phyloP scores from a whole-genome alignment of 2,113 vertebrate genomes.

The Aix galericulata region DNA sequence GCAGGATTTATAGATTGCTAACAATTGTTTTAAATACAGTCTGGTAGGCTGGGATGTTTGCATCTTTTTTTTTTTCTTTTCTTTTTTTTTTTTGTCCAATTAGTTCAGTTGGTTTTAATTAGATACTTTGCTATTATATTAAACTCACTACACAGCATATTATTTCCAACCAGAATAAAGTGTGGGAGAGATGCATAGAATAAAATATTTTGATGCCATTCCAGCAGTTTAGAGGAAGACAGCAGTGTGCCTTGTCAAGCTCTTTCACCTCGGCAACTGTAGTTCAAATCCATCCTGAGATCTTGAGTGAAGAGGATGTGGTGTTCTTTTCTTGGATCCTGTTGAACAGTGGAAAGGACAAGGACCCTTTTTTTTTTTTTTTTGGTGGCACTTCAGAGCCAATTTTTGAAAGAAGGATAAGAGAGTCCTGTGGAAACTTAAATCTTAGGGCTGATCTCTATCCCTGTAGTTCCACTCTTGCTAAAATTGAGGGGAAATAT shows the following conservation, averaged over 20 bases:
- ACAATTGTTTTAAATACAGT: slow-evolving; percentile 82
- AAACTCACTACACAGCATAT: not conserved
- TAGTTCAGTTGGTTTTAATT: slow-evolving; percentile 86
- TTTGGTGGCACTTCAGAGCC: slow-evolving; percentile 50
- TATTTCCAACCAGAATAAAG: not conserved
- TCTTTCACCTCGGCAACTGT: slow-evolving; percentile 54
- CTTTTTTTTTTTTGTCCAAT: slow-evolving; percentile 75
- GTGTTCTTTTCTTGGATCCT: slow-evolving; percentile 39
- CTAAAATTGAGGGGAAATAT: not conserved
- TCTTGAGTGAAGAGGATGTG: slow-evolving; percentile 46
- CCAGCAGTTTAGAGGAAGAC: slow-evolving; percentile 25
- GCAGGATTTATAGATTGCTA: slow-evolving; percentile 84
- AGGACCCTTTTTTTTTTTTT: slow-evolving; percentile 48
- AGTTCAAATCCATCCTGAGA: slow-evolving; percentile 61
- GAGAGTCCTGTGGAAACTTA: slow-evolving; percentile 54
- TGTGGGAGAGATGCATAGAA: not conserved
- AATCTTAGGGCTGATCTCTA: slow-evolving; percentile 61
- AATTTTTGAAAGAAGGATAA: slow-evolving; percentile 59
- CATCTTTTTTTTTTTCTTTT: slow-evolving; percentile 67
- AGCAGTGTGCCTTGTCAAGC: slow-evolving; percentile 1
- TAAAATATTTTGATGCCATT: slow-evolving; percentile 23
- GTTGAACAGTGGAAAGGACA: slow-evolving; percentile 58
- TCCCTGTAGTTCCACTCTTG: slow-evolving; percentile 22
- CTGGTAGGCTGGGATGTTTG: slow-evolving; percentile 75
- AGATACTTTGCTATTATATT: slow-evolving; percentile 76